A percentile compares a stretch with the other conserved stretches of the same genome.
Evolutionary conservation across 2,888 invertebrate species (phyloP).

Genomic region (Heterodera filipjevi): DNA sequence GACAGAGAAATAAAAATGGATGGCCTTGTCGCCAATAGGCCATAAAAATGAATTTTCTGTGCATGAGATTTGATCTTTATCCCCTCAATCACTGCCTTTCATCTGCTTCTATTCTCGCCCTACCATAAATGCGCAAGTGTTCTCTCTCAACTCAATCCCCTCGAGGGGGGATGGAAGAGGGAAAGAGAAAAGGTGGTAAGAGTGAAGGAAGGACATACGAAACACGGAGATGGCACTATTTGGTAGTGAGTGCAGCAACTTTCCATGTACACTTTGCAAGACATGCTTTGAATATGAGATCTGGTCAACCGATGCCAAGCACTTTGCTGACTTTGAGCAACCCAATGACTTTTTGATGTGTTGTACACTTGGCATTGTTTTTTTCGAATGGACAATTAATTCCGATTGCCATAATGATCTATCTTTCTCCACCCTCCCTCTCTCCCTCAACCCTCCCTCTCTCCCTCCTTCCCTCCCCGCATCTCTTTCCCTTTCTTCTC

Average conservation of each 20-base stretch:
- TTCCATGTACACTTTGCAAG: no score
- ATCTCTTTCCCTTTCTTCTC: not conserved
- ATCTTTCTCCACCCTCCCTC: not conserved
- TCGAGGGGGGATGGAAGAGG: not conserved
- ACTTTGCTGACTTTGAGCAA: no score
- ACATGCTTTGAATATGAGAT: no score
- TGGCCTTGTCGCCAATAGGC: constrained; percentile 17
- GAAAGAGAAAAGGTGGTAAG: not conserved
- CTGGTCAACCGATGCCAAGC: no score
- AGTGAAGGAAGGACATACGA: not conserved
- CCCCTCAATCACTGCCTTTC: not conserved
- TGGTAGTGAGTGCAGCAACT: no score
- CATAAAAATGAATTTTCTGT: not conserved
- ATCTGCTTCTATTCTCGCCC: not conserved
- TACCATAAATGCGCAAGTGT: not conserved
- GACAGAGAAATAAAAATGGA: not conserved
- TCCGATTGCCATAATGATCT: no score
- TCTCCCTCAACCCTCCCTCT: not conserved
- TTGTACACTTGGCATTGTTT: no score
- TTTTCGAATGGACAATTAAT: no score
- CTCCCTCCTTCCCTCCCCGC: not conserved
- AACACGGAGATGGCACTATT: no score
- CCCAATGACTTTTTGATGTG: no score
- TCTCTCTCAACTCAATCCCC: not conserved
- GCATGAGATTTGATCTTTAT: not conserved